Conservation (phyloP, 2,797 vertebrate species). For the Spea hammondii region DNA sequence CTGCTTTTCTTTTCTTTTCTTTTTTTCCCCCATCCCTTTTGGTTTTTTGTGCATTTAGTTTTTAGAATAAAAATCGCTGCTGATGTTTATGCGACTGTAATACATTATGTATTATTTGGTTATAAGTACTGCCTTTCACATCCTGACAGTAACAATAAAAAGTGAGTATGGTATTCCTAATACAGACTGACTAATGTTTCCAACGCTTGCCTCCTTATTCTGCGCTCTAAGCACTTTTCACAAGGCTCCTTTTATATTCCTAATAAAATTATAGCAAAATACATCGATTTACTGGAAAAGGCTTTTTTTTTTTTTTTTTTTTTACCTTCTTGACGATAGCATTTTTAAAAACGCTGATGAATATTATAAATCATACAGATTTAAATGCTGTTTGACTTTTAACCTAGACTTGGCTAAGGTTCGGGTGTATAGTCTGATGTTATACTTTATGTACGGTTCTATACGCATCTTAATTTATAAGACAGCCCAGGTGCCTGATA, state of each 20-base stretch:
- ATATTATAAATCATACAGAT: constrained; percentile 59
- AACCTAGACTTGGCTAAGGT: constrained; percentile 42
- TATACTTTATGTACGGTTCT: constrained; percentile 4
- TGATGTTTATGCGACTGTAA: constrained; percentile 87
- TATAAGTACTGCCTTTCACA: constrained; percentile 98
- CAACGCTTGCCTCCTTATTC: constrained; percentile 76
- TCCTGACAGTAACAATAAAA: constrained; percentile 99
- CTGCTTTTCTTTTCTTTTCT: constrained; percentile 12
- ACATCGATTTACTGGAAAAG: constrained; percentile 82
- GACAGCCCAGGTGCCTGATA: not conserved
- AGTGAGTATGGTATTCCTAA: constrained; percentile 99
- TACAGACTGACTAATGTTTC: constrained; percentile 99
- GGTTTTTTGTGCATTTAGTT: constrained; percentile 84
- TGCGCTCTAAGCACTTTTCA: constrained; percentile 97
- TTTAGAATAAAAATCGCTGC: constrained; percentile 92
- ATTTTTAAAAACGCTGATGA: constrained; percentile 60
- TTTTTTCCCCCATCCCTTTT: constrained; percentile 55
- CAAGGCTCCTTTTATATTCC: constrained; percentile 92
- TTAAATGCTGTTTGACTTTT: constrained; percentile 56
- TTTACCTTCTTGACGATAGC: constrained; percentile 51
- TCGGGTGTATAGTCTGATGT: constrained; percentile 5
- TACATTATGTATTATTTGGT: constrained; percentile 99
- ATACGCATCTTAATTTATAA: not conserved
- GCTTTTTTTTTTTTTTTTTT: constrained; percentile 56
- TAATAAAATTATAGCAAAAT: constrained; percentile 91